Base-by-base conservation (phyloP, 2,797 vertebrate species). In the Pseudomugil gertrudae region DNA sequence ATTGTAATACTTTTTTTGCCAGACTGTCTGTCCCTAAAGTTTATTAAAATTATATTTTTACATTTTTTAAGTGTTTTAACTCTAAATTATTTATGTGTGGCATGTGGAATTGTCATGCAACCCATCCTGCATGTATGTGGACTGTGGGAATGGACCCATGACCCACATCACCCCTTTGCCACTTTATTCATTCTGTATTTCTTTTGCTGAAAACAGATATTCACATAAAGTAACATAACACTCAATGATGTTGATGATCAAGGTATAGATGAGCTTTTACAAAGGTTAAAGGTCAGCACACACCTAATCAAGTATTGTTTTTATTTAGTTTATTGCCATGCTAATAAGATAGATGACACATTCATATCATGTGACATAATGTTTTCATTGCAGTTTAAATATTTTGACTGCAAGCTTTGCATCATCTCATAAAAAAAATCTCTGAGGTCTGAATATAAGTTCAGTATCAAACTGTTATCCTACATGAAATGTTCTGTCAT, bases 401-500 rank as follows among this genome's bases (percentile, higher is more conserved):
- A 17, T 14, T 30, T 14, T 13, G 13, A 33, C 29, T 50, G 26
- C n/a, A 7, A 70, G 33, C 13, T 33, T 48, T 63, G 40, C 14
- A 54, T 60, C 32, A 24, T 9, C 19, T 32, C 11, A 1, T 23
- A 19, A 40, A 17, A 3, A 48, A 63, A 51, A 11, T 8, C 3
- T 15, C 21, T 21, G 5, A 57, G 50, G 38, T 55, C 13, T 27
- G 15, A 26, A 8, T 47, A 9, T 26, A 27, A 59, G 23, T 27
- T 24, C 9, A 6, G 27, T 32, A 45, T 63, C 47, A 36, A 11
- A 57, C 47, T 56, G 35, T 48, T 76, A 68, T 51, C 58, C 61
- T 38, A 19, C 35, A 58, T 69, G 27, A 40, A 54, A 66, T 64
- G 72, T 23, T 38, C 33, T 47, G 36, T 65, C 30, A 65, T 54